phyloP scores from a whole-genome alignment of 2,113 vertebrate genomes.

The Nibea coibor region DNA sequence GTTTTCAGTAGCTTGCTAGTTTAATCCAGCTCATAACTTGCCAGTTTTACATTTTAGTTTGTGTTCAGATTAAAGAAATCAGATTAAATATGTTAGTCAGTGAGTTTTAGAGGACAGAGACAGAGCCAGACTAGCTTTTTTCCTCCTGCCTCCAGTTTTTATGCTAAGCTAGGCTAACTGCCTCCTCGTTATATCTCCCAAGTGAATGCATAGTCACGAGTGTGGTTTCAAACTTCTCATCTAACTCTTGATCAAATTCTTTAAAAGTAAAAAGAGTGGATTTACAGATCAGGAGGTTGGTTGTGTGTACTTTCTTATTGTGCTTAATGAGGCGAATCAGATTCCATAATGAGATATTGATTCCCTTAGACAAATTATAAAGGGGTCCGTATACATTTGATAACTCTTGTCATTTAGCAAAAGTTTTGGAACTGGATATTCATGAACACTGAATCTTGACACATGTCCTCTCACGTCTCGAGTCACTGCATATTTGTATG shows the following conservation, averaged over 20 bases:
- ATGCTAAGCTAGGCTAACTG: no score
- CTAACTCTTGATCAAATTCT: no score
- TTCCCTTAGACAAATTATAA: not conserved
- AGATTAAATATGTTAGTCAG: not conserved
- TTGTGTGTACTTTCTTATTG: not conserved
- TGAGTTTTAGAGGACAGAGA: not conserved
- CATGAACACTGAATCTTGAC: not conserved
- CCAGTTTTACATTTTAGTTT: not conserved
- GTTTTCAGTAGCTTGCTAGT: not conserved
- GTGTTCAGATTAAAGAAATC: not conserved
- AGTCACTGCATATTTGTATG: not conserved
- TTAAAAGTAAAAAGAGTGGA: not conserved
- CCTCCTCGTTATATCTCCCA: no score
- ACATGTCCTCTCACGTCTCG: not conserved
- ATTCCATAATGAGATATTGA: not conserved
- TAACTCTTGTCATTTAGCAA: not conserved
- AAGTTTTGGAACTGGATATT: not conserved
- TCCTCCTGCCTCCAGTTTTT: not conserved
- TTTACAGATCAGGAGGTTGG: not conserved
- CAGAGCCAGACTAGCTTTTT: no score
- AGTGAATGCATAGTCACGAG: not conserved
- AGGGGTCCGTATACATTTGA: not conserved
- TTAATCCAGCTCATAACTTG: not conserved
- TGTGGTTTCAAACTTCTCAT: not conserved
- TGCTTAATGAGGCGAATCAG: not conserved